Evolutionary conservation across 2,888 invertebrate genomes (phyloP).

Genomic region (Drosophila neotestacea): DNA sequence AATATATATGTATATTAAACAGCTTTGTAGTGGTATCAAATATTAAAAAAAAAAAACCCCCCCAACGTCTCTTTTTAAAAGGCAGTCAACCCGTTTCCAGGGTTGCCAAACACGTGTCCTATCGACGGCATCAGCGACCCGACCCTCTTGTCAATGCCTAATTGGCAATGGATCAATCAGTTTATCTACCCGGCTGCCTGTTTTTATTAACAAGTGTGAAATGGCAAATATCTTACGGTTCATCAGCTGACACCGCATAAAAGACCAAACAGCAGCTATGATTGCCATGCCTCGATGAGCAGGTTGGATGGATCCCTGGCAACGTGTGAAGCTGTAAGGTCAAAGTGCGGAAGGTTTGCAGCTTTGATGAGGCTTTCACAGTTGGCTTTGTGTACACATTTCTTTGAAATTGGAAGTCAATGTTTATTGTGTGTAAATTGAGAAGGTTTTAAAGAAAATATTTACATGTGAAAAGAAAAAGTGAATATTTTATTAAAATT

Average conservation of each 20-base stretch:
- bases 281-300: constrained; percentile 7
- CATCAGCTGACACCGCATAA: constrained; percentile 47
- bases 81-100: constrained; percentile 18
- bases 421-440: constrained; percentile 35
- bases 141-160: constrained; percentile 28
- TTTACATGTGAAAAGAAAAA: constrained; percentile 10
- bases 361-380: constrained; percentile 17
- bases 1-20: no score
- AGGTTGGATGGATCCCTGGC: constrained; percentile 12
- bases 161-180: constrained; percentile 36
- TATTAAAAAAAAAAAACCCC: no score
- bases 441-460: constrained; percentile 8
- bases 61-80: background rate
- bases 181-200: constrained; percentile 8
- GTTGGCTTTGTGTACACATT: constrained; percentile 23
- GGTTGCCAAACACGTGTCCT: constrained; percentile 48
- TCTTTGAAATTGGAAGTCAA: background rate
- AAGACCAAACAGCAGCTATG: constrained; percentile 28
- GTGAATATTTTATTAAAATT: constrained; percentile 1
- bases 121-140: constrained; percentile 36
- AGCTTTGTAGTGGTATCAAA: no score
- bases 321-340: constrained; percentile 23
- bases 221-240: constrained; percentile 46
- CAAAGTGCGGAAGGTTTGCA: constrained; percentile 18
- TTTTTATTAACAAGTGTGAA: constrained; percentile 31